phyloP scores from a whole-genome alignment of 1,140 invertebrate species.

The Bombus turneri region DNA sequence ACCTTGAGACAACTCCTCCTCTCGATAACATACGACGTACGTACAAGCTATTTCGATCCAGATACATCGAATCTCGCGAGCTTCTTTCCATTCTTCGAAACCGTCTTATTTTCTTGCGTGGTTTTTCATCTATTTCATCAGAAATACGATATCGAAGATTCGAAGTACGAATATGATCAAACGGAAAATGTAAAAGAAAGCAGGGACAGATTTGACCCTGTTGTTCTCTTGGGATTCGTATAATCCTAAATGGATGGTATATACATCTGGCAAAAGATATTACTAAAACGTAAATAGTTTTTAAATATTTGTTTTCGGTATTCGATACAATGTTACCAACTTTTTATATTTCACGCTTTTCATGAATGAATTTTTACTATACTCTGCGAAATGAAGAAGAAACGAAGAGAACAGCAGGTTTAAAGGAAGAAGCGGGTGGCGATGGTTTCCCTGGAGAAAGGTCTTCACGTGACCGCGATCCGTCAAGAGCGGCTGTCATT shows the following conservation, averaged over 20 bases:
- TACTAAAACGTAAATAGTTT: too few relatives aligned
- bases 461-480: slow-evolving; percentile 53
- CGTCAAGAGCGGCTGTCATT: slow-evolving; percentile 52
- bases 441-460: background rate
- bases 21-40: background rate
- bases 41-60: background rate
- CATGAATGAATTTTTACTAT: too few relatives aligned
- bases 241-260: too few relatives aligned
- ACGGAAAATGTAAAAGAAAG: too few relatives aligned
- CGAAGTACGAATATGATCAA: background rate
- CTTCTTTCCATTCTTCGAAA: background rate
- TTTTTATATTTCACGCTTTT: too few relatives aligned
- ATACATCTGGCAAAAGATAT: too few relatives aligned
- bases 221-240: background rate
- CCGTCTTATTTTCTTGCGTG: background rate
- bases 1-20: background rate
- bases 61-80: background rate
- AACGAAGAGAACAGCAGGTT: background rate
- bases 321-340: too few relatives aligned
- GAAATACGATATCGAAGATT: background rate
- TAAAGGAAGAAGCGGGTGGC: background rate
- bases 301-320: too few relatives aligned
- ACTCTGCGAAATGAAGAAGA: background rate
- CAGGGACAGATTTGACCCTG: too few relatives aligned
- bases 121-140: background rate